Base-by-base conservation (phyloP, 2,113 vertebrate species). In the Smithornis capensis region DNA sequence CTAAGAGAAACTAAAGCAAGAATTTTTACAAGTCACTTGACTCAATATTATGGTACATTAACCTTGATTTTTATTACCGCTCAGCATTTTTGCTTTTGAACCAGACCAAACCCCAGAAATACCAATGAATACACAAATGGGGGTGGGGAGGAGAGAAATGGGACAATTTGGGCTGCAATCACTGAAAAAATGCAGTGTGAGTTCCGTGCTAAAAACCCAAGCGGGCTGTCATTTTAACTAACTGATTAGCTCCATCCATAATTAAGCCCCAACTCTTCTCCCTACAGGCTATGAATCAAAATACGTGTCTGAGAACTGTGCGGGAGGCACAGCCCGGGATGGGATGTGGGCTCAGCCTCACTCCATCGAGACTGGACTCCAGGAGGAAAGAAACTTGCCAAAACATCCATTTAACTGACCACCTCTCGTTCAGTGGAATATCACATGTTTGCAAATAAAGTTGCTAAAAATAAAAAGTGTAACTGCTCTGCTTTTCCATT, bases 11-110 rank as follows among this genome's bases (percentile, higher is more conserved):
- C 59, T 70, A 80, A 91, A 83, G 35, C 44, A 95, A 88, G 95
- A 90, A 93, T 94, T 97, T 96, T 94, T 94, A 94, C 82, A 96
- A 94, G 93, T 86, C 83, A 59, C 88, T 95, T 83, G 90, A 67
- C 82, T 94, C 90, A 86, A 89, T 94, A 96, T 88, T 93, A 96
- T 75, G 94, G 75, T 78, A 70, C 91, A 89, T 94, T 93, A 95
- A 95, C 79, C 64, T 94, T 96, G 93, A 70, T 86, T 96, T 97
- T 94, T 90, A 92, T 81, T 88, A 77, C 86, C 0, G 0, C 71
- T 91, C 64, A 69, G 57, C 78, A 73, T 73, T 91, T 89, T 94
- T 91, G 69, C 63, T 88, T 92, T 91, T 77, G 63, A 82, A 95
- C 56, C 62, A 94, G 71, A 86, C 42, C 55, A 81, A 93, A 53